Conservation (phyloP, 1,140 invertebrate species). For the Cryptotermes secundus region DNA sequence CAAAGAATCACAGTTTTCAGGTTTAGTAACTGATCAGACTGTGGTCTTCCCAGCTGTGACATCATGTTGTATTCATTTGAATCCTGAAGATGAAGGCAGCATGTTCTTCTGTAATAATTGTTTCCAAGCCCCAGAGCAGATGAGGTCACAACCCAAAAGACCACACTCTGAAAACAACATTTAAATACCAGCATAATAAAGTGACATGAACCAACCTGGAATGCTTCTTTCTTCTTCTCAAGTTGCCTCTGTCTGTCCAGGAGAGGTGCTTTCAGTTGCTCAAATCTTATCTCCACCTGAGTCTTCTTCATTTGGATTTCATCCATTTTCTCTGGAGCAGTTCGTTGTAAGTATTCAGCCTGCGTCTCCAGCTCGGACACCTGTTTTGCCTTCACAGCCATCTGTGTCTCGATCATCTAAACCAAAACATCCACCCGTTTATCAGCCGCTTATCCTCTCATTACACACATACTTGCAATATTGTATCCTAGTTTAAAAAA, state of each 20-base stretch:
- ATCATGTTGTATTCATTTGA: too few species aligned
- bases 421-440: slow-evolving; percentile 30
- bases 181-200: too few species aligned
- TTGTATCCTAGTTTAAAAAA: not conserved
- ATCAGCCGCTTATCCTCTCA: too few species aligned
- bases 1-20: too few species aligned
- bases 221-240: slow-evolving; percentile 98
- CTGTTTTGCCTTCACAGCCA: slow-evolving; percentile 90
- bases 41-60: too few species aligned
- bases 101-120: too few species aligned
- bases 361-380: slow-evolving; percentile 92
- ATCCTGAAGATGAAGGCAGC: too few species aligned
- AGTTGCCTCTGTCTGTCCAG: slow-evolving; percentile 83
- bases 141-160: too few species aligned
- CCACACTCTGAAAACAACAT: too few species aligned
- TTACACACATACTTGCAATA: not conserved
- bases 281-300: slow-evolving; percentile 86
- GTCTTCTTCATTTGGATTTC: slow-evolving; percentile 94
- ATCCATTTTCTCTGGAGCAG: slow-evolving; percentile 93
- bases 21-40: too few species aligned
- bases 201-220: slow-evolving; percentile 60
- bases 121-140: too few species aligned
- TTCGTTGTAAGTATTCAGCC: slow-evolving; percentile 89
- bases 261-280: slow-evolving; percentile 85
- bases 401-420: slow-evolving; percentile 92